Evolutionary conservation across 1,140 invertebrate species (phyloP).

Genomic region (Epicauta chinensis): DNA sequence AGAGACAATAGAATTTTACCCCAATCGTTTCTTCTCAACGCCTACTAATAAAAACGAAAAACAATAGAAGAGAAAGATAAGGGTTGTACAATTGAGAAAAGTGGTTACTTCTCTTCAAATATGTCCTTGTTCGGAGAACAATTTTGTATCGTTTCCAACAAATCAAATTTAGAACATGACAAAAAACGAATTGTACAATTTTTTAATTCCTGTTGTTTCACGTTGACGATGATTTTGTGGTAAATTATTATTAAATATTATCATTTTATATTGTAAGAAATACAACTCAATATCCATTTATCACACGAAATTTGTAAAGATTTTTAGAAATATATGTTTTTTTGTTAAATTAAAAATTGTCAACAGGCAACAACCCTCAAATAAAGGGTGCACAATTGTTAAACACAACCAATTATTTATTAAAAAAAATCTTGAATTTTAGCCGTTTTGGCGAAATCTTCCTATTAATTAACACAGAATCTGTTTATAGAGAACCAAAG

Average conservation of each 20-base stretch:
- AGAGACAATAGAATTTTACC: no score
- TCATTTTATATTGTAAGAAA: conserved; percentile 42
- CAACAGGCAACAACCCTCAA: conserved; percentile 16
- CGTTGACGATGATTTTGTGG: conserved; percentile 71
- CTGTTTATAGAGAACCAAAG: not conserved
- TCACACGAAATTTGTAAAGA: conserved; percentile 11
- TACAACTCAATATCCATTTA: conserved; percentile 42
- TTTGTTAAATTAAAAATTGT: not conserved
- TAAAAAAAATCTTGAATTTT: conserved; percentile 5
- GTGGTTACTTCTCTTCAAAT: no score
- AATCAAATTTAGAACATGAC: conserved; percentile 69
- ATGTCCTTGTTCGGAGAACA: no score
- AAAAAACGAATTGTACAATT: conserved; percentile 78
- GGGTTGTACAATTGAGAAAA: no score
- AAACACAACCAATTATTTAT: conserved; percentile 17
- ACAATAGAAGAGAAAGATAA: no score
- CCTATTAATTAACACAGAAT: conserved; percentile 5
- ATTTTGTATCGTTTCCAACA: no score
- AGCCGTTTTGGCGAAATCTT: conserved; percentile 38
- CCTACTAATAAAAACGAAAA: no score
- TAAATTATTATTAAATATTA: conserved; percentile 62
- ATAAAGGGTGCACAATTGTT: conserved; percentile 14
- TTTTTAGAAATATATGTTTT: no score
- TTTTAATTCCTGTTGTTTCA: conserved; percentile 75
- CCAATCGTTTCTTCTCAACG: not conserved